These are phyloP conservation scores for Sipha maydis DNA, from an alignment of 2,888 invertebrate species.

Conservation along the genomic window DNA sequence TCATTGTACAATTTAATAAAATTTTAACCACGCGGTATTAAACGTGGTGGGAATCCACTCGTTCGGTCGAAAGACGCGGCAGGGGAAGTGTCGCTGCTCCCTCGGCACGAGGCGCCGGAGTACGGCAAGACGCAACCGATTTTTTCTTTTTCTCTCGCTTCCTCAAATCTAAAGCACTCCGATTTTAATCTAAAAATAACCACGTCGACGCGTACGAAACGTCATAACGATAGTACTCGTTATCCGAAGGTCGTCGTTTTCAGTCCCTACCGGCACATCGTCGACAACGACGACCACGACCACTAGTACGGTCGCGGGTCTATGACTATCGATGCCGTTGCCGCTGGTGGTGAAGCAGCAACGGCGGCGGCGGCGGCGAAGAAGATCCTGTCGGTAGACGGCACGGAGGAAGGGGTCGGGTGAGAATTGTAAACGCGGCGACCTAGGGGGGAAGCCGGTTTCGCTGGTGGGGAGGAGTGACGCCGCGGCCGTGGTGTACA, in stretches of 20 bases:
- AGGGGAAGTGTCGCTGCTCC: no score
- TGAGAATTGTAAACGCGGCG: background rate
- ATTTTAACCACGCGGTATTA: no score
- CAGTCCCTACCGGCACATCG: background rate
- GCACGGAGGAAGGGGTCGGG: background rate
- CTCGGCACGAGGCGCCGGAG: no score
- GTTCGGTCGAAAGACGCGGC: no score
- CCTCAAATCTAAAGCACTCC: no score
- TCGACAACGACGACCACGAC: background rate
- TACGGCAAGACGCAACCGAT: no score
- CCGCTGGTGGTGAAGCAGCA: no score
- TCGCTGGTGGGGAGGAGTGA: conserved; percentile 43
- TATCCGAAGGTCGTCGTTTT: background rate
- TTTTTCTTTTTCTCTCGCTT: no score
- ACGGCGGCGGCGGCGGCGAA: background rate
- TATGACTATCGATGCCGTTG: background rate
- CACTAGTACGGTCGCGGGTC: background rate
- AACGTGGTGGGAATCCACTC: no score
- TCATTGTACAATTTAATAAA: no score
- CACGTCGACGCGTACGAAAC: background rate
- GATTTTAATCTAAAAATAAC: background rate
- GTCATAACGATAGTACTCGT: background rate
- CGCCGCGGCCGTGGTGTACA: background rate
- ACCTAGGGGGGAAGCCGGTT: conserved; percentile 55
- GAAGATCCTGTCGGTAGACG: background rate